Base-by-base conservation (phyloP, 2,797 vertebrate species). In the Periparus ater region DNA sequence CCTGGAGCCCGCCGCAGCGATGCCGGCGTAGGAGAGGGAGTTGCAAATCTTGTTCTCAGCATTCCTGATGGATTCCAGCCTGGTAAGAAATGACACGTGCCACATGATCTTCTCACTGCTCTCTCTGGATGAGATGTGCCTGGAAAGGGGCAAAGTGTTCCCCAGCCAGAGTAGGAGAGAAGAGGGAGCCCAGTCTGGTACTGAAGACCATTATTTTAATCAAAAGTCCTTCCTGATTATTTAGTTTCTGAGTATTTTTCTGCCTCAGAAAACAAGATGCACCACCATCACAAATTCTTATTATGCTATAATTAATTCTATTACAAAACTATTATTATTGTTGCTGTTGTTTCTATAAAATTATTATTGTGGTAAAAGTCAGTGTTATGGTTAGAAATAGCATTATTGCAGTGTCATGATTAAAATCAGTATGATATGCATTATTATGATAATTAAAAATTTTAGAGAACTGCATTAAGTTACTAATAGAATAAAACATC, bases 101-200 rank as follows among this genome's bases (percentile, higher is more conserved):
- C 79, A 66, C 74, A 34, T 2, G 26, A 62, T 8, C 44, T 5
- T 42, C 86, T 83, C 10, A 71, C 74, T 45, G 60, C 42, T 27
- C 53, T 36, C 48, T 51, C 42, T 1, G 25, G 7, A 5, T 2
- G 27, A 50, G 14, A 19, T 6, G 34, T 19, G 76, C 85, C 44
- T 45, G 72, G 29, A 20, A 57, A 78, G 83, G 51, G 83, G 73
- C 16, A 27, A 40, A 74, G 18, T 2, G 1, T 0, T n/a, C 32
- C 76, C 73, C 79, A 6, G 27, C 2, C 0, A 0, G 60, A 70
- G 74, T 30, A 2, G 8, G 26, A 51, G 10, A 29, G 45, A 53
- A 58, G 4, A 29, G 7, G 0, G 17, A 26, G 17, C 10, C 1
- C 7, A 17, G 30, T 0, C 10, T 44, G 50, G 50, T 13, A 16